Base-by-base conservation (phyloP, 2,797 vertebrate genomes). In the Remorina albescens region DNA sequence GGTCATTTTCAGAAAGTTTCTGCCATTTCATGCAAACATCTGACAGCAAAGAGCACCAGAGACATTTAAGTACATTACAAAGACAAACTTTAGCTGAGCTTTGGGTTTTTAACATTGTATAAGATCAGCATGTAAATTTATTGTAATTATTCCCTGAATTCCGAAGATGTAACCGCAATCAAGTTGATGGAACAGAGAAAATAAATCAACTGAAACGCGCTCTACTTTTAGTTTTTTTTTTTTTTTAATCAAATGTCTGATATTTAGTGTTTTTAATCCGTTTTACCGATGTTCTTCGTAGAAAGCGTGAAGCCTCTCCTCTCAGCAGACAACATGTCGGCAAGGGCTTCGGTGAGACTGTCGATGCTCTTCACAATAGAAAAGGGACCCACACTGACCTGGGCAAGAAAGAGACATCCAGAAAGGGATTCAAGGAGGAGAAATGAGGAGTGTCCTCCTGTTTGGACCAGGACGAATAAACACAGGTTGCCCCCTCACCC, bases 261-360 rank as follows among this genome's bases (percentile, higher is more conserved):
- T n/a, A n/a, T 26, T 21, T 36, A 2, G 28, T 30, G 23, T 34
- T 0, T 19, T 41, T 6, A 3, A n/a, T 4, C 41, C 12, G 55
- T 56, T 70, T 90, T 89, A 95, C 95, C 93, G 76, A 96, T 94
- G 67, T 95, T 95, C 74, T 91, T 94, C 39, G 94, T 95, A 51
- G 92, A 94, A 76, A 95, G 86, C 8, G 76, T 85, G 74, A 95
- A 94, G 76, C 56, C 86, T 86, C 82, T 90, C 32, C 60, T 75
- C 53, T 92, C 88, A 32, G 54, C n/a, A 65, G 83, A 89, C 1
- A 95, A 60, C 8, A 86, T 49, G 78, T 94, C 92, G 51, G 95
- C 92, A 65, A 96, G 88, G 44, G 74, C 82, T 83, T 92, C 92
- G 10, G 89, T 90, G 56, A 95, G 86, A 73, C 44, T 85, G 78